Evolutionary conservation across 2,113 vertebrate genomes (phyloP).

Genomic region (Ailurus styani): DNA sequence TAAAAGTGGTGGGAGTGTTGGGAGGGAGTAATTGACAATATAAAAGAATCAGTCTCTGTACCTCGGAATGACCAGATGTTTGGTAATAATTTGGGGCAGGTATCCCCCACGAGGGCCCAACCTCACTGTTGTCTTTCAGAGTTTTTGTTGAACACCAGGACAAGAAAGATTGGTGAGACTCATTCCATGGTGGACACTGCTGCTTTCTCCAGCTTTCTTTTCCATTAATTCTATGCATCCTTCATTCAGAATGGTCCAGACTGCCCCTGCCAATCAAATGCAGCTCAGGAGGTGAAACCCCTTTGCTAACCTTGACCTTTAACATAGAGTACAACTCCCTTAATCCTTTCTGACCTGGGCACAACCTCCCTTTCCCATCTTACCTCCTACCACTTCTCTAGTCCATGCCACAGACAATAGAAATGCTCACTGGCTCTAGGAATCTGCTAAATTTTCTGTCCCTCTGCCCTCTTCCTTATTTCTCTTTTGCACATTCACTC

Average conservation of each 20-base stretch:
- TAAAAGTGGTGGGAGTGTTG: not conserved
- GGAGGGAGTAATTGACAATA: not conserved
- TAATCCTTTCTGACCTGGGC: not conserved
- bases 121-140: not conserved
- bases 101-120: not conserved
- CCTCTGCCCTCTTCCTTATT: not conserved
- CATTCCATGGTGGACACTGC: too few relatives aligned
- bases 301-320: not conserved
- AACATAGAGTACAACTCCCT: not conserved
- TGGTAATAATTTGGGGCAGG: not conserved
- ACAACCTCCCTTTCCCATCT: not conserved
- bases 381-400: not conserved
- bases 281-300: not conserved
- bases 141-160: not conserved
- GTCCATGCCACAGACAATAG: not conserved
- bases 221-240: not conserved
- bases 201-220: not conserved
- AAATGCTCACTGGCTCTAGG: not conserved
- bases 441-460: not conserved
- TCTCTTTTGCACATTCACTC: not conserved
- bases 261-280: not conserved
- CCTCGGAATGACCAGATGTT: not conserved
- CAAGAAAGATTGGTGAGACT: not conserved
- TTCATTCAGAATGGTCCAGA: not conserved
- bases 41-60: not conserved